These are phyloP conservation scores for Chrysodeixis includens DNA, from an alignment of 2,888 invertebrate species.

Conservation along the genomic window DNA sequence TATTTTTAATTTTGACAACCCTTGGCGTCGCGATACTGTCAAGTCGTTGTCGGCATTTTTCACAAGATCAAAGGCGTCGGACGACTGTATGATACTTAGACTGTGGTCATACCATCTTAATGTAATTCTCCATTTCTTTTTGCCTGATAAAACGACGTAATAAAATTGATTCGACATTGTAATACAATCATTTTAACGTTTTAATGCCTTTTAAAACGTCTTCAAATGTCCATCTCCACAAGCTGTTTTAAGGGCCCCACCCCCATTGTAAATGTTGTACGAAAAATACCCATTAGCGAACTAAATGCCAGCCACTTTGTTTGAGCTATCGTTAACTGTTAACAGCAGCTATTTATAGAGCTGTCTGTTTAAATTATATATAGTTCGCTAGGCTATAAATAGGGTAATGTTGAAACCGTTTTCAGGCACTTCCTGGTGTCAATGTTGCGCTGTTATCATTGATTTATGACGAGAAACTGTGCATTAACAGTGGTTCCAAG, in stretches of 20 bases:
- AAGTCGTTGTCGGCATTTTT: too few relatives aligned
- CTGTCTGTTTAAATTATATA: constrained; percentile 58
- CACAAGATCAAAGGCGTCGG: too few relatives aligned
- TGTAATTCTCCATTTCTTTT: not conserved
- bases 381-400: constrained; percentile 42
- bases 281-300: constrained; percentile 72
- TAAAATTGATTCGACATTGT: not conserved
- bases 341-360: constrained; percentile 66
- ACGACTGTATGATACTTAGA: too few relatives aligned
- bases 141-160: not conserved
- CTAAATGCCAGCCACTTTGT: constrained; percentile 73
- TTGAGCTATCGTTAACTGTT: constrained; percentile 72
- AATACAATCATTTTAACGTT: not conserved
- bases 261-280: constrained; percentile 60
- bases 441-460: constrained; percentile 41
- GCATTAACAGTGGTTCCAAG: not conserved
- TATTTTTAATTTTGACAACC: too few relatives aligned
- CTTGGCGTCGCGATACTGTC: too few relatives aligned
- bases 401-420: constrained; percentile 18
- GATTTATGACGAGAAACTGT: constrained; percentile 36
- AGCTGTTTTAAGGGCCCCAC: constrained; percentile 37
- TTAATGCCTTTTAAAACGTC: not conserved
- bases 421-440: constrained; percentile 27
- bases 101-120: not conserved
- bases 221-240: not conserved